phyloP scores from a whole-genome alignment of 2,113 vertebrate genomes.

The Daboia siamensis region DNA sequence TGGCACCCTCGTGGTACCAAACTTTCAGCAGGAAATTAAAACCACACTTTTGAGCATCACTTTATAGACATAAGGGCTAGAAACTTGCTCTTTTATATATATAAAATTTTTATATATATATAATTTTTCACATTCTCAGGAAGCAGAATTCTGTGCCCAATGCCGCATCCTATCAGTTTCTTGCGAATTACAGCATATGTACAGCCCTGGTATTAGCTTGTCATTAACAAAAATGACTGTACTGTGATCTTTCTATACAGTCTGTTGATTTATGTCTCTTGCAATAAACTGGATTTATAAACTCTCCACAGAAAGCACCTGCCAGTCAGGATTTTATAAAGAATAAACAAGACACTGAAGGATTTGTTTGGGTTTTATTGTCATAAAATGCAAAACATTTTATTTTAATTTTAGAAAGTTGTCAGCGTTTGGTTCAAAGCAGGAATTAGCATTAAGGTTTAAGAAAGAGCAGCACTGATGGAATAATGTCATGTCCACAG shows the following conservation, averaged over 20 bases:
- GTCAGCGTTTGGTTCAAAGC: not conserved
- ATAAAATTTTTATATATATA: not conserved
- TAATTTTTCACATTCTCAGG: not conserved
- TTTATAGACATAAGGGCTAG: slow-evolving; percentile 9
- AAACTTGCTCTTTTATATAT: slow-evolving; percentile 4
- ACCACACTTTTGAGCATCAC: not conserved
- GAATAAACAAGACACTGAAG: slow-evolving; percentile 32
- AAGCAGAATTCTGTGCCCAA: not conserved
- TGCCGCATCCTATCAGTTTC: not conserved
- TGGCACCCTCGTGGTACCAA: not conserved
- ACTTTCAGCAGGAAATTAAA: not conserved
- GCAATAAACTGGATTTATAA: slow-evolving; percentile 25
- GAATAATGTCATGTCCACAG: not conserved
- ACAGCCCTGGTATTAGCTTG: slow-evolving; percentile 7
- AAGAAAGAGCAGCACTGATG: not conserved
- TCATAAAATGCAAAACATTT: not conserved
- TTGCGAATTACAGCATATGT: not conserved
- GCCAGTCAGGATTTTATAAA: slow-evolving; percentile 16
- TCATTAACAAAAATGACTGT: not conserved
- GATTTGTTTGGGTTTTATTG: slow-evolving; percentile 20
- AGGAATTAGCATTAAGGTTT: not conserved
- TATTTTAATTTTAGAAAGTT: not conserved
- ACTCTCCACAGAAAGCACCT: not conserved
- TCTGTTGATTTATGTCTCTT: not conserved
- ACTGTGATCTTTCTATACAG: slow-evolving; percentile 1